Conservation (phyloP, 1,140 invertebrate species). For the Hormaphis cornu region DNA sequence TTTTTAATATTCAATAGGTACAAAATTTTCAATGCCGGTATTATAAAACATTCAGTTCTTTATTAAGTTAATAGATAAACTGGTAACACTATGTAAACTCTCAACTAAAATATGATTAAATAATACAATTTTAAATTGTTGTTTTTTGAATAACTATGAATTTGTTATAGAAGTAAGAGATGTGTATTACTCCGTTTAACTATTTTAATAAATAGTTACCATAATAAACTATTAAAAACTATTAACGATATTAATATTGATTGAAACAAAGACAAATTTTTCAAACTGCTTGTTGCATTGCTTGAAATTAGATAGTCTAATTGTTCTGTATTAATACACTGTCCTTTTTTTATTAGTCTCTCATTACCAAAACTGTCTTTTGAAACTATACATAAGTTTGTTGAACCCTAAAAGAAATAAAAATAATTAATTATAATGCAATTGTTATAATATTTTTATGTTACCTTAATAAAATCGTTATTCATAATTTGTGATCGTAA, state of each 20-base stretch:
- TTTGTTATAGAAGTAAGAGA: too few species aligned
- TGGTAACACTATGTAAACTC: too few species aligned
- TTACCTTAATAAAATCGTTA: background rate
- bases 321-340: background rate
- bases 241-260: background rate
- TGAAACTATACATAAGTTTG: slow-evolving; percentile 13
- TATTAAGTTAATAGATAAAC: too few species aligned
- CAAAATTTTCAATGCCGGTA: too few species aligned
- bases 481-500: slow-evolving; percentile 14
- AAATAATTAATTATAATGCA: background rate
- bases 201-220: too few species aligned
- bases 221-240: background rate
- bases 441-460: background rate
- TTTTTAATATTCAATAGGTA: too few species aligned
- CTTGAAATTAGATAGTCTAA: background rate
- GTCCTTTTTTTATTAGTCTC: slow-evolving; percentile 7
- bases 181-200: too few species aligned
- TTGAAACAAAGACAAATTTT: background rate
- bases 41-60: background rate
- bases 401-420: background rate
- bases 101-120: too few species aligned
- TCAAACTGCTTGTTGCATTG: background rate
- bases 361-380: slow-evolving; percentile 22
- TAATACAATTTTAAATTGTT: too few species aligned
- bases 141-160: too few species aligned